These are phyloP conservation scores for Microcebus murinus DNA, from an alignment of 2,113 vertebrate genomes.

Conservation along the genomic window DNA sequence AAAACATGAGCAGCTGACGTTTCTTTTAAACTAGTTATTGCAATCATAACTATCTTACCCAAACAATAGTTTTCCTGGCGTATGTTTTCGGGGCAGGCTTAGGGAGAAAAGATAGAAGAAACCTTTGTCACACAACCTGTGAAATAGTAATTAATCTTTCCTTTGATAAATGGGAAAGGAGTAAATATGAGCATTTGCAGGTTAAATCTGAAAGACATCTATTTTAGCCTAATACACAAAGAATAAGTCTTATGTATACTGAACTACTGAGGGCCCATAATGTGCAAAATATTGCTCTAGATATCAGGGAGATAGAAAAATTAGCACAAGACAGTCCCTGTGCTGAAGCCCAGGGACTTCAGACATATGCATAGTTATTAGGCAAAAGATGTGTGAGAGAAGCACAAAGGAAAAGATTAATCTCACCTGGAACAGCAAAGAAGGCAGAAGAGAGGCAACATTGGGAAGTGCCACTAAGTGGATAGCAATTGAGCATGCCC, in stretches of 20 bases:
- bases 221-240: not conserved
- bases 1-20: slow-evolving; percentile 75
- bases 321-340: not conserved
- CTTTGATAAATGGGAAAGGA: slow-evolving; percentile 10
- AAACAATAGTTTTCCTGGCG: slow-evolving; percentile 57
- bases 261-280: not conserved
- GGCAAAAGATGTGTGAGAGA: not conserved
- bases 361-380: not conserved
- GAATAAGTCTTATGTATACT: not conserved
- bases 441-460: not conserved
- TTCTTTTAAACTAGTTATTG: slow-evolving; percentile 66
- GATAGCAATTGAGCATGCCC: not conserved
- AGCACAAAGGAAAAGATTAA: not conserved
- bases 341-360: not conserved
- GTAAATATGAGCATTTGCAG: not conserved
- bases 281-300: not conserved
- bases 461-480: not conserved
- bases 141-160: slow-evolving; percentile 44
- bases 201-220: not conserved
- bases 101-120: not conserved
- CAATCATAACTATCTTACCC: slow-evolving; percentile 45
- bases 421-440: not conserved
- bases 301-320: not conserved
- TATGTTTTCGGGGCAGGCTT: slow-evolving; percentile 41
- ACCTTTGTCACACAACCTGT: not conserved